Base-by-base conservation (phyloP, 2,888 invertebrate species). In the Campoletis raptor region DNA sequence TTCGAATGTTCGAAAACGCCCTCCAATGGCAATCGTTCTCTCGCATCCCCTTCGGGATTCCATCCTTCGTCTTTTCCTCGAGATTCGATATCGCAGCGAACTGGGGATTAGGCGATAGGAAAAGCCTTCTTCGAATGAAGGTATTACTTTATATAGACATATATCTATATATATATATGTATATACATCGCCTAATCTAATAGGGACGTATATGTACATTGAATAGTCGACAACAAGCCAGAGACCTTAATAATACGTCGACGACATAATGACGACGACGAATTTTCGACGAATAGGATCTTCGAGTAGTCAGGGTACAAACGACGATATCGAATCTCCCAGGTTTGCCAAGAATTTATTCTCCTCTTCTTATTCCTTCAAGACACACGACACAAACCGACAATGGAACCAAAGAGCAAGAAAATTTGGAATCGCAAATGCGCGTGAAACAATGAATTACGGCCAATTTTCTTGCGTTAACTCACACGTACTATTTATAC, bases 311-410 rank as follows among this genome's bases (percentile, higher is more conserved):
- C 48, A 36, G 30, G n/a, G 36, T 36, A 67, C 66, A 70, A 36
- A 45, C 67, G 85, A 78, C 88, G 81, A 88, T 82, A 82, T 86
- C 85, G 87, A 88, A 87, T 89, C 82, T 83, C 86, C 69, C 67
- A 10, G 76, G 88, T 88, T 88, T 89, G 87, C 89, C 81, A 86
- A 86, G 81, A 85, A 85, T 85, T 87, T 81, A 30, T 57, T 52
- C 42, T 30, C 67, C 40, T 80, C 82, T 87, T 61, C 30, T 61
- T 80, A 79, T 87, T 80, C 78, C 74, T 80, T 79, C 85, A 87
- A 85, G 80, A 85, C 24, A 52, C 4, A 61, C 89, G 90, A 87
- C 88, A 89, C 30, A 30, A 30, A 72, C 54, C 66, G 73, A 79
- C 83, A 64, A 80, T 66, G 76, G 45, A 45, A 37, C 52, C 67